A percentile compares a stretch with the other conserved stretches of the same genome.
phyloP scores from a whole-genome alignment of 1,140 invertebrate species.

The Vanessa tameamea region DNA sequence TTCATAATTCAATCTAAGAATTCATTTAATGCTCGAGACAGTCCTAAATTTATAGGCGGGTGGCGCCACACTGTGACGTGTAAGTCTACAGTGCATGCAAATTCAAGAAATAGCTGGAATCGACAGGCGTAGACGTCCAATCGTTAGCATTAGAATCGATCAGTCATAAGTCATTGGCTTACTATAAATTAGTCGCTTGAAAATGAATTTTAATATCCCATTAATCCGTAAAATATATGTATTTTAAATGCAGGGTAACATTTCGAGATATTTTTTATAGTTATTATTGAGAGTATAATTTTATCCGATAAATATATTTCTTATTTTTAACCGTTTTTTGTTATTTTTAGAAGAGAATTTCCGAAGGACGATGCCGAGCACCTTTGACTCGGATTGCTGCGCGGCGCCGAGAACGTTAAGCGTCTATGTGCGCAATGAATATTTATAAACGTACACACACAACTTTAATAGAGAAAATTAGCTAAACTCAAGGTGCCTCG shows the following conservation, averaged over 20 bases:
- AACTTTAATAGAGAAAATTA: conserved; percentile 45
- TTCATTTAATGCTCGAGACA: conserved; percentile 73
- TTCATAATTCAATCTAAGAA: conserved; percentile 72
- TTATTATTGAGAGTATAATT: background rate
- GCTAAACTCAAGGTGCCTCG: conserved; percentile 47
- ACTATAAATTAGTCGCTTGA: conserved; percentile 13
- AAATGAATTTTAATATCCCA: conserved; percentile 1
- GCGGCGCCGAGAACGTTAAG: conserved; percentile 51
- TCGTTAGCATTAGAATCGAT: conserved; percentile 31
- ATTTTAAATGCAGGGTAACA: background rate
- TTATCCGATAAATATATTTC: background rate
- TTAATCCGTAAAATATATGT: background rate
- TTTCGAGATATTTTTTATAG: background rate
- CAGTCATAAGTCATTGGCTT: conserved; percentile 24
- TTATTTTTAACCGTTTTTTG: conserved; percentile 2
- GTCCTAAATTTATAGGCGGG: conserved; percentile 76
- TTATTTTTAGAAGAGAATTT: conserved; percentile 18
- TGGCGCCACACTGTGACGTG: conserved; percentile 69
- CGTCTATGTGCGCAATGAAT: conserved; percentile 58
- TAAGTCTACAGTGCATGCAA: conserved; percentile 45
- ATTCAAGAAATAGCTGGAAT: conserved; percentile 37
- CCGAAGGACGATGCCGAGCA: conserved; percentile 44
- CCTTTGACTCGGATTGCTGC: conserved; percentile 65
- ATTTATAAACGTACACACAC: conserved; percentile 59
- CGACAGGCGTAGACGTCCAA: conserved; percentile 21